These are phyloP conservation scores for Venturia canescens DNA, from an alignment of 1,140 invertebrate species.

Conservation along the genomic window DNA sequence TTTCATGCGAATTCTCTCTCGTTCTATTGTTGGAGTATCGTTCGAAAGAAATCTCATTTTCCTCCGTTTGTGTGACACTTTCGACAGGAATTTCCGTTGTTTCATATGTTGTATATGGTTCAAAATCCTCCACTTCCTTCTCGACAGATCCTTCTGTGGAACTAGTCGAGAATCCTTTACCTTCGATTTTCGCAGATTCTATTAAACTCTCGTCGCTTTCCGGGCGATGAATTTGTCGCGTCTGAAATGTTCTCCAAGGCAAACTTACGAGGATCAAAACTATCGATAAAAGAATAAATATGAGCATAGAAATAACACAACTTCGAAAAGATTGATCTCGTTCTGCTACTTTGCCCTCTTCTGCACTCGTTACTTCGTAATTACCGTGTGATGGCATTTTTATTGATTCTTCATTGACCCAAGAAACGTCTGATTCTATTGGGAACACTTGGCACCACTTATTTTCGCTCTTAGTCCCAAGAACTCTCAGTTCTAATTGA, in stretches of 20 bases:
- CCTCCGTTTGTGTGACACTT: neutral
- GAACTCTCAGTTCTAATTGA: neutral
- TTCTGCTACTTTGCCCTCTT: conserved; percentile 38
- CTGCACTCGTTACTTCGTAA: conserved; percentile 48
- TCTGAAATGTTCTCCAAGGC: conserved; percentile 47
- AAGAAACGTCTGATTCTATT: neutral
- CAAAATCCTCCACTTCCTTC: neutral
- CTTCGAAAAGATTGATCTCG: conserved; percentile 61
- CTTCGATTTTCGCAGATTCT: neutral
- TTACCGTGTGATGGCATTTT: conserved; percentile 53
- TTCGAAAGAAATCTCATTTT: conserved; percentile 9
- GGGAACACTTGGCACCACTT: neutral
- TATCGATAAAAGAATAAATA: conserved; percentile 62
- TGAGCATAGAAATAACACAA: conserved; percentile 58
- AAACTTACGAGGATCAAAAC: conserved; percentile 55
- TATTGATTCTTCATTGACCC: neutral
- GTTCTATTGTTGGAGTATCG: neutral
- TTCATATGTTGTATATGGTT: neutral
- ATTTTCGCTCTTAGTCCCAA: neutral
- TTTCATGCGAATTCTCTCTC: neutral
- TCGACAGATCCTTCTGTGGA: neutral
- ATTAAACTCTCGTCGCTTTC: neutral
- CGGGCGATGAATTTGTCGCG: neutral
- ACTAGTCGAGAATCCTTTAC: neutral
- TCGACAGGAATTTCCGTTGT: neutral